Evolutionary conservation across 2,888 invertebrate species (phyloP), one percentile per base, ranked within the genome.

Genomic region (Scaeva pyrastri): DNA sequence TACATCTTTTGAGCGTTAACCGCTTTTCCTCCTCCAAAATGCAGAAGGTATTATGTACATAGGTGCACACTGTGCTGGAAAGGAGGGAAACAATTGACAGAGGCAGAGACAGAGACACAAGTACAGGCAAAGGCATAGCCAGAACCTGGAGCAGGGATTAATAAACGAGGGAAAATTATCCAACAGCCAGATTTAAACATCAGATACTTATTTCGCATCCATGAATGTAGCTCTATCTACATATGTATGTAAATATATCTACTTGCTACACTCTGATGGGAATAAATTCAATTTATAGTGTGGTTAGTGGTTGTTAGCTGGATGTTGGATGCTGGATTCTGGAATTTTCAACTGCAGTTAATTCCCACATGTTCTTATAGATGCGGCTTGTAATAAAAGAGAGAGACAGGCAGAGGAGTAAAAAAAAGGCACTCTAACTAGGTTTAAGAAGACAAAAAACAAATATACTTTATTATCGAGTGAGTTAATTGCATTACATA

Each of bases 401-500:
- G 11, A 39, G n/a, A 7, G 3, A 31, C 31, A 3, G 3, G 7
- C 31, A 31, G 7, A 39, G 11, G 12, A 52, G 23, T 14, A 23
- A 23, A 21, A 21, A 50, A 26, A 45, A 41, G 23, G 58, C 39
- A 66, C 68, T 39, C 45, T 66, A 50, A 52, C 58, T 45, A 12
- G 10, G 11, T 16, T 26, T 41, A 55, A 39, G 50, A 41, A 55
- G 16, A 48, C 26, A 36, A 36, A 52, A 31, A 68, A 39, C 43
- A 23, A 23, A 36, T 60, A 14, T 21, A 43, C 11, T 26, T 12
- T 55, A 45, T 48, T 66, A 72, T 77, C 78, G 66, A 55, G 68
- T 45, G 73, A 83, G 73, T 78, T 83, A 78, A 83, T 83, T 83
- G 83, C 78, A 71, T 76, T 62, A 70, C 48, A 16, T 75, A 70